phyloP scores from a whole-genome alignment of 2,888 invertebrate species.

The Capitulum mitella region DNA sequence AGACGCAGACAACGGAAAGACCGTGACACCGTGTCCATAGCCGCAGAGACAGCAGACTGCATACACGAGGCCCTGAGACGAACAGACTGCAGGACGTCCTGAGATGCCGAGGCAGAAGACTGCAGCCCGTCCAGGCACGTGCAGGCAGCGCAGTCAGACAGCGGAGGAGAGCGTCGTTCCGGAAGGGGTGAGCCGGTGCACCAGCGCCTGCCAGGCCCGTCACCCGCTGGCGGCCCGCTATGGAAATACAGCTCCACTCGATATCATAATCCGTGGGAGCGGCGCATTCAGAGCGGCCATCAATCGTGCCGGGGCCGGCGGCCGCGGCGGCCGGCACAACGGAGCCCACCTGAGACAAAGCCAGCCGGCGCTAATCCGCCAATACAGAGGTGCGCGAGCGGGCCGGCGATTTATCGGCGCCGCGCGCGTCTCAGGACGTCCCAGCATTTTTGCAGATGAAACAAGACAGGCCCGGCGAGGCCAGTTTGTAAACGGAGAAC shows the following conservation, averaged over 20 bases:
- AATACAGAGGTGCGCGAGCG: not conserved
- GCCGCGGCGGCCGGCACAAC: not conserved
- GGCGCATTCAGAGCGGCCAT: not conserved
- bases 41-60: no score
- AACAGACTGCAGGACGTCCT: no score
- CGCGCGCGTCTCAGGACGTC: not conserved
- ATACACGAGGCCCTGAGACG: no score
- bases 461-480: not conserved
- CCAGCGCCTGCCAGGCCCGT: no score
- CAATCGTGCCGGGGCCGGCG: not conserved
- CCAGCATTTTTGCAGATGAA: not conserved
- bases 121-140: no score
- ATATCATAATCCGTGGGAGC: constrained; percentile 24
- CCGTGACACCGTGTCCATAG: no score
- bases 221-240: not conserved
- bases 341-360: constrained; percentile 9
- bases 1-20: no score
- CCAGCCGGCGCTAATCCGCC: constrained; percentile 13
- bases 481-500: constrained; percentile 7
- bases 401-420: not conserved
- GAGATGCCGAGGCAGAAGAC: no score
- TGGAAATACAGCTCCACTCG: not conserved
- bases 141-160: no score
- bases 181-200: no score
- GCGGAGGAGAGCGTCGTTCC: no score